Evolutionary conservation across 1,140 invertebrate genomes (phyloP).

Genomic region (Elymnias hypermnestra): DNA sequence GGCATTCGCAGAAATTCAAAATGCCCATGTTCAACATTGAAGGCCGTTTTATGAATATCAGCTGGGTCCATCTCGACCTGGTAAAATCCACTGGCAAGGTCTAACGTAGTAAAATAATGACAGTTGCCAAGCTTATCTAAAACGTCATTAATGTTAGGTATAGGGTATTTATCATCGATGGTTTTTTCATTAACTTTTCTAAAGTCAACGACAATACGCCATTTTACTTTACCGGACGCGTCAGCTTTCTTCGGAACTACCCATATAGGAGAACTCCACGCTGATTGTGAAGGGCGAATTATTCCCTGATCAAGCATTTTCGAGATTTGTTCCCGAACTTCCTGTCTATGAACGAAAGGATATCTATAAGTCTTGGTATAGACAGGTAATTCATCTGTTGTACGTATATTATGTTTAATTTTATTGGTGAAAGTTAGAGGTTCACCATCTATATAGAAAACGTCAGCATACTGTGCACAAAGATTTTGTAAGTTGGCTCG

Average conservation of each 20-base stretch:
- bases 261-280: constrained; percentile 7
- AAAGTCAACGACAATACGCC: constrained; percentile 9
- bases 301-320: not conserved
- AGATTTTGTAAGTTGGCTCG: constrained; percentile 13
- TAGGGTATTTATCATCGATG: constrained; percentile 11
- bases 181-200: constrained; percentile 11
- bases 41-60: no score
- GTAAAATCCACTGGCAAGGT: no score
- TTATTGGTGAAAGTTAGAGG: constrained; percentile 13
- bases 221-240: constrained; percentile 6
- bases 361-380: no score
- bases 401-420: constrained; percentile 4
- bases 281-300: constrained; percentile 1
- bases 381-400: no score
- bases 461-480: constrained; percentile 12
- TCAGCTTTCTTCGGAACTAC: constrained; percentile 7
- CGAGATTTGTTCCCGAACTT: constrained; percentile 7
- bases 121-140: no score
- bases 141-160: no score
- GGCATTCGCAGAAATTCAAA: no score
- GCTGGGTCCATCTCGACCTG: no score
- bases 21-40: no score
- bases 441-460: constrained; percentile 14
- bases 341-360: constrained; percentile 13
- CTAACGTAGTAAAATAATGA: no score